A percentile compares a stretch with the other conserved stretches of the same genome.
These are phyloP conservation scores for Acleris holmiana DNA, from an alignment of 2,888 invertebrate genomes.

Conservation along the genomic window DNA sequence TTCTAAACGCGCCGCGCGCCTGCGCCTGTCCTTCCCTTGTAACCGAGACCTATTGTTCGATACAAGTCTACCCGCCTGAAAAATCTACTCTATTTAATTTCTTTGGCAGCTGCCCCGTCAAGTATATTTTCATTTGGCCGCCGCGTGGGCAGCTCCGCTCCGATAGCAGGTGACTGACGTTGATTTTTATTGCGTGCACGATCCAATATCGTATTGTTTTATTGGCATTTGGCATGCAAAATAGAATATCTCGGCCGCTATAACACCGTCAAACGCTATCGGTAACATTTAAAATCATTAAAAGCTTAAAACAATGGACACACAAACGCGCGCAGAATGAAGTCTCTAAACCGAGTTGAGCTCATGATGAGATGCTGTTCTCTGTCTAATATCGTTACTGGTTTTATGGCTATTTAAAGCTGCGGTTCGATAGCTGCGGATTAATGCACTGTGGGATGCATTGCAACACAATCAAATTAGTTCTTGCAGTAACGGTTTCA, in stretches of 20 bases:
- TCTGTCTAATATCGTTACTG: slow-evolving; percentile 18
- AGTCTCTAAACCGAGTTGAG: slow-evolving; percentile 20
- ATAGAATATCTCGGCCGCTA: slow-evolving; percentile 59
- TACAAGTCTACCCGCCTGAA: slow-evolving; percentile 69
- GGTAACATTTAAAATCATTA: slow-evolving; percentile 18
- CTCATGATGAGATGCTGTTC: slow-evolving; percentile 23
- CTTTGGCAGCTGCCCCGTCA: slow-evolving; percentile 75
- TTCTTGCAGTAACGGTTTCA: background rate
- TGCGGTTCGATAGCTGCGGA: slow-evolving; percentile 7
- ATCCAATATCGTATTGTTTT: slow-evolving; percentile 76
- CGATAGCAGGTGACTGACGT: slow-evolving; percentile 72
- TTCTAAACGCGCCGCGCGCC: slow-evolving; percentile 44
- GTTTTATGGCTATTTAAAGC: slow-evolving; percentile 24
- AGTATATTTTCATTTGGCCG: slow-evolving; percentile 74
- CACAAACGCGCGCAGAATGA: slow-evolving; percentile 6
- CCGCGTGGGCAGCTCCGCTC: slow-evolving; percentile 68
- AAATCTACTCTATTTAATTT: slow-evolving; percentile 80
- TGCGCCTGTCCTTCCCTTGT: slow-evolving; percentile 68
- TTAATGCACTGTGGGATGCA: slow-evolving; percentile 21
- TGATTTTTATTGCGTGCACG: slow-evolving; percentile 72
- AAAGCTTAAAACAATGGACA: slow-evolving; percentile 30
- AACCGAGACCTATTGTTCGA: slow-evolving; percentile 75
- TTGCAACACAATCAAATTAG: slow-evolving; percentile 15
- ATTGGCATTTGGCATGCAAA: slow-evolving; percentile 66
- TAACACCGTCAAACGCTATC: slow-evolving; percentile 39